Conservation (phyloP, 2,888 invertebrate genomes). For the Meteorus colon region DNA sequence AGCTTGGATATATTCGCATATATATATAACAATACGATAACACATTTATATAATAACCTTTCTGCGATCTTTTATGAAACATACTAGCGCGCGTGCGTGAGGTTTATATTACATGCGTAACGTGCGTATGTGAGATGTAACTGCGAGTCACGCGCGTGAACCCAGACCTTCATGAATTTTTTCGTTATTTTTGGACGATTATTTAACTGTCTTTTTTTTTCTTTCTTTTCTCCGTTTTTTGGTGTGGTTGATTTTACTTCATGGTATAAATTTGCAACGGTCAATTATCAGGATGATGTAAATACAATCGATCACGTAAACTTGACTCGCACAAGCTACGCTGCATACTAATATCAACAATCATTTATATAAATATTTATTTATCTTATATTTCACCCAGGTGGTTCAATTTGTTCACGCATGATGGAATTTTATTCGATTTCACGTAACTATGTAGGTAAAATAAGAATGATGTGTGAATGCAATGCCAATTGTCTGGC, state of each 20-base stretch:
- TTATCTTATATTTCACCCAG: constrained; percentile 23
- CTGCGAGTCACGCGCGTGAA: constrained; percentile 2
- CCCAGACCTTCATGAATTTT: constrained; percentile 3
- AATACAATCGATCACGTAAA: constrained; percentile 40
- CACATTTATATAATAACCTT: background rate
- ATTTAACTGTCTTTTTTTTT: background rate
- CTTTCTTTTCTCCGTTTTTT: background rate
- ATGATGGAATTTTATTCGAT: constrained; percentile 31
- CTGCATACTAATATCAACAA: constrained; percentile 34
- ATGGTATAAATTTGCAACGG: constrained; percentile 2
- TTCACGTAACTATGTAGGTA: background rate
- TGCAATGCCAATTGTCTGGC: constrained; percentile 8
- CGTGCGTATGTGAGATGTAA: background rate
- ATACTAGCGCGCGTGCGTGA: background rate
- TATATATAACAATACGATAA: background rate
- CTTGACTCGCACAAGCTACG: constrained; percentile 7
- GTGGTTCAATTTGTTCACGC: constrained; percentile 39
- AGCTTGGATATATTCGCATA: too few species aligned
- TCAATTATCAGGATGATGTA: constrained; percentile 2
- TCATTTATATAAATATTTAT: constrained; percentile 31
- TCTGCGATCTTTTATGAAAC: background rate
- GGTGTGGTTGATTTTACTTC: background rate
- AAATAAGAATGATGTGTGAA: constrained; percentile 3
- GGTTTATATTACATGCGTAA: background rate
- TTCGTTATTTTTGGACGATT: background rate